Percentiles rank a stretch among this genome's conserved stretches.
Conservation (phyloP, 2,888 invertebrate species). For the Lochmaea crataegi region DNA sequence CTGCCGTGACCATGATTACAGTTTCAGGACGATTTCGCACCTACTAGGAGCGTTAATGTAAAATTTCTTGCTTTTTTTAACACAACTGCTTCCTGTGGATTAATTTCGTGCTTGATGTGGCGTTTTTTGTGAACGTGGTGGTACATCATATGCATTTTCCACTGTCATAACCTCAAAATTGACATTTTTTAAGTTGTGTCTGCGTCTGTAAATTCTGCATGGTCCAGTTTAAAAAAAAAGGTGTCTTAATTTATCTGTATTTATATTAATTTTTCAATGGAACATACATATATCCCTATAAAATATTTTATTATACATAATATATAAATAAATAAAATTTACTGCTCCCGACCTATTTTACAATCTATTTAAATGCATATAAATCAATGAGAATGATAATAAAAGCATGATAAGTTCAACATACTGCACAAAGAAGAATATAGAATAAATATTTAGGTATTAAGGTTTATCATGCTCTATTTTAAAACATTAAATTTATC, state of each 20-base stretch:
- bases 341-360: neutral
- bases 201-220: too few species aligned
- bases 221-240: too few species aligned
- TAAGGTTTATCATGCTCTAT: neutral
- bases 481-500: neutral
- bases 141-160: too few species aligned
- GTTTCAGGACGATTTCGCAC: too few species aligned
- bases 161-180: too few species aligned
- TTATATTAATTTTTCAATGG: neutral
- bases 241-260: neutral
- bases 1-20: too few species aligned
- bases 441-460: neutral
- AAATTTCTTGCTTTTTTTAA: too few species aligned
- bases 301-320: constrained; percentile 5
- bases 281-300: neutral
- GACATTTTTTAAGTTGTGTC: too few species aligned
- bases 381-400: neutral
- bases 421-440: neutral
- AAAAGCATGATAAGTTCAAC: neutral
- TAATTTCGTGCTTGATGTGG: too few species aligned
- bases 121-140: too few species aligned
- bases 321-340: neutral
- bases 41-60: too few species aligned
- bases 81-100: too few species aligned
- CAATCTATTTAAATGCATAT: neutral